These are phyloP conservation scores for Zosterops borbonicus DNA, from an alignment of 2,113 vertebrate genomes.

Conservation along the genomic window DNA sequence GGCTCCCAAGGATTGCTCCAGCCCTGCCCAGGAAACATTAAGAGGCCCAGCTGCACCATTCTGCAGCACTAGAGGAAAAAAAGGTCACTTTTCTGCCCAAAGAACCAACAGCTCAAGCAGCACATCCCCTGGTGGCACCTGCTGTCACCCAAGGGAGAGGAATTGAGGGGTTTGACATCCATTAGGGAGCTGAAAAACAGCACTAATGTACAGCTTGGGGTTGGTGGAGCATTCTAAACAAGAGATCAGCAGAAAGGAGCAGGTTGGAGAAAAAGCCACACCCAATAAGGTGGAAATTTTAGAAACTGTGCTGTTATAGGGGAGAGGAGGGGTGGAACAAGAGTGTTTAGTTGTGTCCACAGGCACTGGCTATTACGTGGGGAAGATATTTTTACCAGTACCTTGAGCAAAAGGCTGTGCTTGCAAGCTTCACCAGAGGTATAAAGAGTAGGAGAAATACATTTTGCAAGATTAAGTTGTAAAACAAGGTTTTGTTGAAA, in stretches of 20 bases:
- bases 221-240: neutral
- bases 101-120: neutral
- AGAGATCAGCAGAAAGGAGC: neutral
- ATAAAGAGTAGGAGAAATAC: neutral
- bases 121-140: neutral
- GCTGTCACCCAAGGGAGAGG: neutral
- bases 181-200: neutral
- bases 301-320: neutral
- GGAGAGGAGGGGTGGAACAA: neutral
- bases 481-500: neutral
- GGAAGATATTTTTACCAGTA: neutral
- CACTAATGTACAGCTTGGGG: neutral
- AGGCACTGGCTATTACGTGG: neutral
- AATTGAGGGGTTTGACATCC: neutral
- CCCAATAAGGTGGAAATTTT: neutral
- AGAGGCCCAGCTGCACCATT: neutral
- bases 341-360: neutral
- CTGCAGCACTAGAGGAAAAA: neutral
- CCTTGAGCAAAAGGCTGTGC: neutral
- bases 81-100: neutral
- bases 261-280: neutral
- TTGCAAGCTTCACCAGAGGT: neutral
- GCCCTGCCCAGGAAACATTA: neutral
- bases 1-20: neutral
- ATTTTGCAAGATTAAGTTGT: neutral